Conservation (phyloP, 2,797 vertebrate species). For the Aviceda cuculoides region DNA sequence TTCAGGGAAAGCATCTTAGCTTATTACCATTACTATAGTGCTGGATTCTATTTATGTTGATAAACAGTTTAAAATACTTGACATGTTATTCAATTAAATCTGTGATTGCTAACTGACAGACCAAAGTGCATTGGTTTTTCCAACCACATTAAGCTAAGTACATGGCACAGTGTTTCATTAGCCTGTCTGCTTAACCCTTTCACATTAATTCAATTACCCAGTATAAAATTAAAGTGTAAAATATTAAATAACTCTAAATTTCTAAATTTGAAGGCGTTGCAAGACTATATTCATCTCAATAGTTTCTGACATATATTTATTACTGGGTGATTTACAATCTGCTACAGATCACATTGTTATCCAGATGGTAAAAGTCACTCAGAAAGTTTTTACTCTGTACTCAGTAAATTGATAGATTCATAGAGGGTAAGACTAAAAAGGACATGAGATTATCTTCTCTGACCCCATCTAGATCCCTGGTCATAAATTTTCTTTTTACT, state of each 20-base stretch:
- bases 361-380: neutral
- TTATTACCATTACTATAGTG: slow-evolving; percentile 45
- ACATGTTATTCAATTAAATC: slow-evolving; percentile 61
- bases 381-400: neutral
- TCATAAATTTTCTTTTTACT: slow-evolving; percentile 23
- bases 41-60: slow-evolving; percentile 40
- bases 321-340: neutral
- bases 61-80: slow-evolving; percentile 65
- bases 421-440: neutral
- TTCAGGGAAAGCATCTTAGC: slow-evolving; percentile 15
- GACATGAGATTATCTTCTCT: slow-evolving; percentile 3
- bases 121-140: slow-evolving; percentile 56
- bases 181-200: slow-evolving; percentile 52
- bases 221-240: slow-evolving; percentile 32
- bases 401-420: neutral
- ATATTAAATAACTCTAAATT: slow-evolving; percentile 46
- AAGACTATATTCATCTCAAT: neutral
- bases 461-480: neutral
- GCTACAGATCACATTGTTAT: neutral
- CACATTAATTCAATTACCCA: slow-evolving; percentile 27
- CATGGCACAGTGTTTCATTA: slow-evolving; percentile 38
- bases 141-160: slow-evolving; percentile 52
- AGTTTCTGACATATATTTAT: slow-evolving; percentile 2
- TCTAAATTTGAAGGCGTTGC: slow-evolving; percentile 6
- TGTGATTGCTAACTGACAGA: slow-evolving; percentile 60